Base-by-base conservation (phyloP, 2,113 vertebrate genomes). In the Porphyrio hochstetteri region DNA sequence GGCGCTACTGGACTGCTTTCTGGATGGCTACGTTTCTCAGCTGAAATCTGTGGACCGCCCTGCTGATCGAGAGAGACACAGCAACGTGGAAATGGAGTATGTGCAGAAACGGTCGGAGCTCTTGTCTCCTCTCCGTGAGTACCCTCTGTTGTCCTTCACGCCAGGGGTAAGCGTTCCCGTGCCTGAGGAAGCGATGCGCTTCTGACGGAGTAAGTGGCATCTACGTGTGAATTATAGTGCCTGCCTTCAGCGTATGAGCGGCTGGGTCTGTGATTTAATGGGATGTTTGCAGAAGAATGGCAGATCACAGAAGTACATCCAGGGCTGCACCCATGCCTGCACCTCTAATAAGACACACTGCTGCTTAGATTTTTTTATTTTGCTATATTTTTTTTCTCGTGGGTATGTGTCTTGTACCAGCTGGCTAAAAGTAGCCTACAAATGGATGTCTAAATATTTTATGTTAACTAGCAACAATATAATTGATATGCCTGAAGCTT, bases 11-110 rank as follows among this genome's bases (percentile, higher is more conserved):
- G 99, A 99, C 88, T 98, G 98, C 86, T 98, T 99, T 82, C 93
- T 99, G 42, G 98, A 98, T 29, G 98, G 99, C 16, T 99, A 98
- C 4, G 98, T 99, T 65, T 97, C 98, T 19, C 99, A 99, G 98
- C 98, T 99, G 1, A 98, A 97, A 48, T 99, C 99, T 4, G 96
- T 99, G 90, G 98, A 98, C 82, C 97, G 94, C 36, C 97, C 98
- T 2, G 96, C 91, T 27, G 98, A 98, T 14, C 98, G 98, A 86
- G 99, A 99, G 76, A 98, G 99, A 56, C 99, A 99, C 63, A 97
- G 94, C 96, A 98, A 53, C 38, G 91, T 99, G 94, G 99, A 99
- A 89, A 97, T 98, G 96, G 99, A 99, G 46, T 99, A 99, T 56
- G 97, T 97, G 2, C 99, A 99, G 96, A 98, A 97, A 4, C 98